Evolutionary conservation across 2,113 vertebrate genomes (phyloP).

Genomic region (Ptilorrhoa leucosticta): DNA sequence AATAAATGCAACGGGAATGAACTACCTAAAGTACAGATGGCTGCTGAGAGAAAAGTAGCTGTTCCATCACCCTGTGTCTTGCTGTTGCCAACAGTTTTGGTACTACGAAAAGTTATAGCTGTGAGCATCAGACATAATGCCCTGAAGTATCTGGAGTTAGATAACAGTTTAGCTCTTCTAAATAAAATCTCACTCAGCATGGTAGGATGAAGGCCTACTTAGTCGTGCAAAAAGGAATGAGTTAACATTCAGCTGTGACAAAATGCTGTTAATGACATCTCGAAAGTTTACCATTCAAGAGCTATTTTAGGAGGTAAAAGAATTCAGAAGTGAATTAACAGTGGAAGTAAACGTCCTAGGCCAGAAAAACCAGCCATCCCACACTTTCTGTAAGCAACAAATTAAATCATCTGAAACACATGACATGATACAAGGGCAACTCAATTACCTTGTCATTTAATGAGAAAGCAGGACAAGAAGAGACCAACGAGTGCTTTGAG

Average conservation of each 20-base stretch:
- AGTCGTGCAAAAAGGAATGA: background rate
- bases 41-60: background rate
- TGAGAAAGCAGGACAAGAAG: background rate
- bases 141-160: background rate
- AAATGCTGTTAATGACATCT: background rate
- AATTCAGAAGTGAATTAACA: background rate
- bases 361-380: background rate
- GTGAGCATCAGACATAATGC: background rate
- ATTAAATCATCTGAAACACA: background rate
- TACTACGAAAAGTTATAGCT: background rate
- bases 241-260: background rate
- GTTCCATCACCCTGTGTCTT: background rate
- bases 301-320: background rate
- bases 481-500: background rate
- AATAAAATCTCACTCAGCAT: background rate
- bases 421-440: background rate
- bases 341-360: background rate
- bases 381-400: background rate
- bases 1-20: background rate
- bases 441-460: background rate
- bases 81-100: background rate
- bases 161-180: background rate
- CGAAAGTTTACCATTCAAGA: background rate
- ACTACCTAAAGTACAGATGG: background rate
- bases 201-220: background rate